Evolutionary conservation across 2,797 vertebrate genomes (phyloP).

Genomic region (Okamejei kenojei): DNA sequence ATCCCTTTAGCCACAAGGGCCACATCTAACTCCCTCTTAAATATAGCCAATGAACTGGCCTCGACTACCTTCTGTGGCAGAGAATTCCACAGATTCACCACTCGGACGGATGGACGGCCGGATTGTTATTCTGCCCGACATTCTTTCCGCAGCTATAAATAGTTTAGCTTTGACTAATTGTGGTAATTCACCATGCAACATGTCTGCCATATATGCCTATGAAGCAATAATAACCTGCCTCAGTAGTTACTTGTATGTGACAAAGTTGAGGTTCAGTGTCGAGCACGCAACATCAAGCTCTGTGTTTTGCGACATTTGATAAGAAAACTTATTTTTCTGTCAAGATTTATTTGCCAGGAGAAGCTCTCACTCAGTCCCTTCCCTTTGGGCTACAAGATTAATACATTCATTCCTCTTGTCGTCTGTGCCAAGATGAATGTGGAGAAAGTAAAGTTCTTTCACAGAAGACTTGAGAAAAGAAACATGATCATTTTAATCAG

Average conservation of each 20-base stretch:
- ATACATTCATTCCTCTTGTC: background rate
- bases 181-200: background rate
- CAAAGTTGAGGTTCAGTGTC: background rate
- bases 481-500: background rate
- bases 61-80: too few species aligned
- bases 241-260: background rate
- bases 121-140: background rate
- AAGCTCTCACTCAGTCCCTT: background rate
- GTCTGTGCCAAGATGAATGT: background rate
- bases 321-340: background rate
- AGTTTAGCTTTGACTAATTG: background rate
- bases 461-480: background rate
- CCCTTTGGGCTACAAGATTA: conserved; percentile 7
- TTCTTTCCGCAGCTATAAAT: conserved; percentile 1
- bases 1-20: too few species aligned
- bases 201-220: background rate
- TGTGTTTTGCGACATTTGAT: background rate
- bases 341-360: background rate
- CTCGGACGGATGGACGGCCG: too few species aligned
- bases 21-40: too few species aligned
- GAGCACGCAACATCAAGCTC: background rate
- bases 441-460: background rate
- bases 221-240: background rate
- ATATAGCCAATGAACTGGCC: too few species aligned
- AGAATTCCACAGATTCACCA: too few species aligned